Conservation (phyloP, 2,113 vertebrate species). For the Malaclemys terrapin region DNA sequence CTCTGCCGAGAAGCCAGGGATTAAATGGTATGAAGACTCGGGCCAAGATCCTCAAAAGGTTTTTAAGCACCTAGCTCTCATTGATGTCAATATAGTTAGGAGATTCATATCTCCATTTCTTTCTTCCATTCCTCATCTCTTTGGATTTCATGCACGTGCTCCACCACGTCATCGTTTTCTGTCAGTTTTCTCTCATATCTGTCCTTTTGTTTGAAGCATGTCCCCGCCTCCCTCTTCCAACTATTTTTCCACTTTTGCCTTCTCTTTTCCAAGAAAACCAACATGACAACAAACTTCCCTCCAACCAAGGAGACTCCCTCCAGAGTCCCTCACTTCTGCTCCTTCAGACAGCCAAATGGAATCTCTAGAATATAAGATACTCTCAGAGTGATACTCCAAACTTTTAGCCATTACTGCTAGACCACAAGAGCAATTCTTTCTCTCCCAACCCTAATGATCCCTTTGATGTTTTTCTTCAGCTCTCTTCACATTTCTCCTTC, state of each 20-base stretch:
- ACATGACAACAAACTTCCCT: background rate
- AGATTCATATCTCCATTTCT: background rate
- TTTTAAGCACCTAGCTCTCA: background rate
- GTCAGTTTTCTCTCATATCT: rapidly evolving
- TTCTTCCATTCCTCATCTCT: background rate
- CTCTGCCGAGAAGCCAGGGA: background rate
- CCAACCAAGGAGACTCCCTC: background rate
- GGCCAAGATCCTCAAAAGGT: background rate
- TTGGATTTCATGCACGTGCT: background rate
- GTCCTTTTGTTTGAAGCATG: background rate
- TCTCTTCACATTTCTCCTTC: background rate
- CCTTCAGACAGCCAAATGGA: background rate
- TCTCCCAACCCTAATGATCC: background rate
- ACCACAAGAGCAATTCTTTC: background rate
- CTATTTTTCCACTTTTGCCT: background rate
- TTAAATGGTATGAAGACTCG: background rate
- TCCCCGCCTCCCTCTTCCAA: background rate
- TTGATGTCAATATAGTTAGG: background rate
- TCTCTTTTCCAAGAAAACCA: background rate
- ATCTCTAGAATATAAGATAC: background rate
- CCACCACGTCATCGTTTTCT: background rate
- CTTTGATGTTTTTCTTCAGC: background rate
- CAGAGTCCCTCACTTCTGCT: background rate
- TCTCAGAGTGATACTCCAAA: background rate
- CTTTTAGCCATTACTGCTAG: background rate